Base-by-base conservation (phyloP, 2,113 vertebrate species). In the Myanophis thanlyinensis region DNA sequence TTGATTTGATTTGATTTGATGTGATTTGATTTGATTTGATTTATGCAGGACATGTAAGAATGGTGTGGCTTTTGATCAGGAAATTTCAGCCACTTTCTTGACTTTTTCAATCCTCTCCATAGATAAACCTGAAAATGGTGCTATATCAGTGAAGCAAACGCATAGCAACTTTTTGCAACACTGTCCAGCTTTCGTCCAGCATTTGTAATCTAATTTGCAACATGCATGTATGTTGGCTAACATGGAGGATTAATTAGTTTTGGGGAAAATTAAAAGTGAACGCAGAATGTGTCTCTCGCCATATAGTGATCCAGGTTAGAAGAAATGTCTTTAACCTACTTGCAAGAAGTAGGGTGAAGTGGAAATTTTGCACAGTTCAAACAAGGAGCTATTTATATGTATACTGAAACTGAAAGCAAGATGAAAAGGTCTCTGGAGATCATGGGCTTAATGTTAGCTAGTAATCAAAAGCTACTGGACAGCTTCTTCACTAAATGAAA, bases 391-490 rank as follows among this genome's bases (percentile, higher is more conserved):
- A 59, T 92, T 89, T 92, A 85, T 92, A 49, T 54, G 56, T 27
- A 51, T 47, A 85, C 44, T 89, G 52, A 89, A 92, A 35, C 44
- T 92, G 52, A 89, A 92, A 35, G 56, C 23, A 87, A 89, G 67
- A 92, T 89, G 53, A 59, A 89, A 85, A 44, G 44, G 89, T 53
- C 92, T 85, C 92, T 35, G 49, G 88, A 84, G 62, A 92, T 92
- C 46, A 85, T 80, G 54, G 22, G 52, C 56, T 92, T 52, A 92
- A 85, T 59, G 56, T 52, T 56, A 85, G 87, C 67, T 59, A 89
- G 88, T 92, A 92, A 92, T 92, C 73, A 92, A 92, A 92, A 6
- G 87, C 46, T 53, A 89, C 51, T 80, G 85, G 44, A 89, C 52
- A 89, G 67, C 30, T 85, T 85, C 49, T 89, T 89, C 88, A 85